These are phyloP conservation scores for Drosophila pullipes DNA, from an alignment of 2,888 invertebrate genomes.

Conservation along the genomic window DNA sequence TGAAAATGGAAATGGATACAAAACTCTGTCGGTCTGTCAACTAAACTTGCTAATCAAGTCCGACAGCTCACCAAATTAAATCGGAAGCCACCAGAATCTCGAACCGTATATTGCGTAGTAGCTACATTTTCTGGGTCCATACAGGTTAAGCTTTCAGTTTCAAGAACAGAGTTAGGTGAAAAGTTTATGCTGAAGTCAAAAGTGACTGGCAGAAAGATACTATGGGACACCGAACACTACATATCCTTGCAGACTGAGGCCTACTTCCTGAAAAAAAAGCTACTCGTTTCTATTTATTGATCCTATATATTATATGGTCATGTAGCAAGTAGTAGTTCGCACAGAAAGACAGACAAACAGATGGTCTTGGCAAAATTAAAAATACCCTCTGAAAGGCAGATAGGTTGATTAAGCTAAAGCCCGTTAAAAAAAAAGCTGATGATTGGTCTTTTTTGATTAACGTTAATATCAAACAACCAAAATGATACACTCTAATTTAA, in stretches of 20 bases:
- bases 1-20: constrained; percentile 56
- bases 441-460: background rate
- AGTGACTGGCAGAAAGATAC: background rate
- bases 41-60: constrained; percentile 62
- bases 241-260: background rate
- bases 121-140: background rate
- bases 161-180: too few species aligned
- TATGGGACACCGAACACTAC: background rate
- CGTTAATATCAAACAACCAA: background rate
- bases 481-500: too few species aligned
- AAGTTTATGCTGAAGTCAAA: background rate
- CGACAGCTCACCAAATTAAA: constrained; percentile 55
- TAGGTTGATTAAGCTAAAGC: background rate
- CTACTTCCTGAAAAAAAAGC: background rate
- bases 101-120: background rate
- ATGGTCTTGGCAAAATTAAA: background rate
- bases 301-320: background rate
- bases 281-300: background rate
- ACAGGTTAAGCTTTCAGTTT: too few species aligned
- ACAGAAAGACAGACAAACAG: background rate
- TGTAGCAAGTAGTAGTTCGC: background rate
- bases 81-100: background rate
- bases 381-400: background rate
- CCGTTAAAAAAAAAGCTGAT: background rate
- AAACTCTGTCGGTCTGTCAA: constrained; percentile 57